These are phyloP conservation scores for Cydia splendana DNA, from an alignment of 1,140 invertebrate genomes.

Conservation along the genomic window DNA sequence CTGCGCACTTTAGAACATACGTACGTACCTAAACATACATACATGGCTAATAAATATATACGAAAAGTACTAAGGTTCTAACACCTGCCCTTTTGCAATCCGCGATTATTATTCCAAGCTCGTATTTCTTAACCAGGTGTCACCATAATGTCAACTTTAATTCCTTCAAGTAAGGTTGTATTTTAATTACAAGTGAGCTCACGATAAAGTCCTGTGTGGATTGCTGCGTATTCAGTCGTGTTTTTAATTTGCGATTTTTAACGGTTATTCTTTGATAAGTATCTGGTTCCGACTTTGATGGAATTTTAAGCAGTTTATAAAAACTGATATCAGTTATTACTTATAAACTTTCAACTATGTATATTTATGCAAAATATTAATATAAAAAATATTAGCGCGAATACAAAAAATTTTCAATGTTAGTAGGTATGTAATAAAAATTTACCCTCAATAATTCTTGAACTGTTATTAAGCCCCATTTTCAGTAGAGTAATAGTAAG, in stretches of 20 bases:
- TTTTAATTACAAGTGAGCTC: neutral
- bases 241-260: conserved; percentile 31
- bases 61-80: conserved; percentile 14
- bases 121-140: neutral
- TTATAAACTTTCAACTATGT: conserved; percentile 7
- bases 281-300: conserved; percentile 13
- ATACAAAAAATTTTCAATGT: neutral
- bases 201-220: neutral
- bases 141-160: neutral
- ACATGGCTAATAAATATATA: conserved; percentile 1
- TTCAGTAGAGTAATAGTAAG: no score
- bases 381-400: neutral
- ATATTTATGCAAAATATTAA: neutral
- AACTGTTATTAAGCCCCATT: neutral
- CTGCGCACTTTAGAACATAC: conserved; percentile 10
- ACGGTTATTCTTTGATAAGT: conserved; percentile 11
- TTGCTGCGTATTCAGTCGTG: neutral
- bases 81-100: conserved; percentile 6
- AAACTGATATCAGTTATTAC: conserved; percentile 1
- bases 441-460: neutral
- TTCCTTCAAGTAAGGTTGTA: neutral
- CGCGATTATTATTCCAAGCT: neutral
- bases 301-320: conserved; percentile 25
- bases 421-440: neutral
- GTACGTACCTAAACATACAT: neutral